A percentile compares a stretch with the other conserved stretches of the same genome.
Conservation (phyloP, 2,888 invertebrate species). For the Eupithecia tripunctaria region DNA sequence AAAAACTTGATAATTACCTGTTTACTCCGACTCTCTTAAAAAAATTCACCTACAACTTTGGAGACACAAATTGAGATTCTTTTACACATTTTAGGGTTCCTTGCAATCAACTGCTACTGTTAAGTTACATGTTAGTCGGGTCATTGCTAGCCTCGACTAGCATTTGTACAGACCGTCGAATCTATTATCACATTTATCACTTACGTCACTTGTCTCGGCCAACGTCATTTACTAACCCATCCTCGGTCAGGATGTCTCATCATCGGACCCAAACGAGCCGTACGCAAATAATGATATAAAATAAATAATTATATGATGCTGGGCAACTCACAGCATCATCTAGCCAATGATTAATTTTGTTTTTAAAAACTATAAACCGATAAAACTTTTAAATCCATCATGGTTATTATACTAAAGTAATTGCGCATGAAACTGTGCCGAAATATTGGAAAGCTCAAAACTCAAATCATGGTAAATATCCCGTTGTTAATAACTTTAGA, state of each 20-base stretch:
- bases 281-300: neutral
- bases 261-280: no score
- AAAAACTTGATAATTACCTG: slow-evolving; percentile 33
- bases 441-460: no score
- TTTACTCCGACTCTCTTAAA: slow-evolving; percentile 25
- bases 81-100: slow-evolving; percentile 27
- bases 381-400: no score
- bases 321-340: neutral
- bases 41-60: slow-evolving; percentile 58
- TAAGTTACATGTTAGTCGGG: neutral
- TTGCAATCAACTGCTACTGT: neutral
- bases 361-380: no score
- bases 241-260: neutral
- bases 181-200: neutral
- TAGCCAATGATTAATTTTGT: no score
- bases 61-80: slow-evolving; percentile 74
- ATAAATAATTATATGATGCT: neutral
- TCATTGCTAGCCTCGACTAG: neutral
- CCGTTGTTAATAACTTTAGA: no score
- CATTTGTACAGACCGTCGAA: neutral
- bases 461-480: no score
- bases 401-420: no score
- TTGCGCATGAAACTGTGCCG: no score
- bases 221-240: no score
- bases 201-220: neutral